Percentiles rank a stretch among this genome's conserved stretches.
phyloP scores from a whole-genome alignment of 2,113 vertebrate genomes.

The Todiramphus saurophagus region DNA sequence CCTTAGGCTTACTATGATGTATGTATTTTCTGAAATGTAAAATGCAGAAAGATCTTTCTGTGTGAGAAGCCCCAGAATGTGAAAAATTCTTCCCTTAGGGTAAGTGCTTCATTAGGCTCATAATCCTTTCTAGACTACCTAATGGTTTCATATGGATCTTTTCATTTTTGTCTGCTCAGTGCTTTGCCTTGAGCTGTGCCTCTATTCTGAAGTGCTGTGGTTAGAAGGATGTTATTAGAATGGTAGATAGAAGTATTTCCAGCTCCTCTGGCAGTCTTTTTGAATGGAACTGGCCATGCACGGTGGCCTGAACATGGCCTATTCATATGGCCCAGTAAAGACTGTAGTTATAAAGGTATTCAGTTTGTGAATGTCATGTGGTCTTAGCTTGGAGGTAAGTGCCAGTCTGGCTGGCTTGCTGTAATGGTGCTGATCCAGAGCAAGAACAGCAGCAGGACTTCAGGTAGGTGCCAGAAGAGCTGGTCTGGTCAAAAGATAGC shows the following conservation, averaged over 20 bases:
- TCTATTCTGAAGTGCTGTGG: background rate
- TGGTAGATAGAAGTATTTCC: background rate
- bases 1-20: background rate
- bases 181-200: accelerated
- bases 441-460: background rate
- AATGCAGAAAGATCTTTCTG: background rate
- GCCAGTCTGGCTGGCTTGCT: background rate
- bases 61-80: background rate
- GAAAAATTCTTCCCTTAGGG: background rate
- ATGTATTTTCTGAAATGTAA: background rate
- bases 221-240: background rate
- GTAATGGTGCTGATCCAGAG: background rate
- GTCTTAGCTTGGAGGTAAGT: background rate
- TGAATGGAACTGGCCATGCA: background rate
- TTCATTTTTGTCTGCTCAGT: background rate
- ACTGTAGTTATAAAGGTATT: background rate
- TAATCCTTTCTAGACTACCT: background rate
- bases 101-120: background rate
- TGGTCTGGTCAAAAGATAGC: background rate
- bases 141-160: background rate
- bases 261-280: background rate
- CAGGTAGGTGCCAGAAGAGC: background rate
- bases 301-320: background rate
- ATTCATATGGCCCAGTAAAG: background rate
- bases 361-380: background rate